Evolutionary conservation across 2,113 vertebrate genomes (phyloP).

Genomic region (Myotis lucifugus): DNA sequence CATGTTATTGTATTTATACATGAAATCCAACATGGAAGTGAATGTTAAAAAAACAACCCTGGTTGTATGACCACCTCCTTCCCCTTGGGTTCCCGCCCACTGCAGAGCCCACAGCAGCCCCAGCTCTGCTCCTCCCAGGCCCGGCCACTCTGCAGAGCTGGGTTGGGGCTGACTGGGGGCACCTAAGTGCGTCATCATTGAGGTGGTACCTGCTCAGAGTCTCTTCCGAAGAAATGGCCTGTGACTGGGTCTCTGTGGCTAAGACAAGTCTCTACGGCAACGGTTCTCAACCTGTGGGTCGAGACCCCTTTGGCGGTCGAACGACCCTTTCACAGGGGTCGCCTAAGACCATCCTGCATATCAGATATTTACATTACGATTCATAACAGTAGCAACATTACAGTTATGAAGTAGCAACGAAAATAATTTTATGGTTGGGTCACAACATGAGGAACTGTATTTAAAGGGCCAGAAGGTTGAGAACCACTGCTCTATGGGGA

Average conservation of each 20-base stretch:
- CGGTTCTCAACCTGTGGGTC: no score
- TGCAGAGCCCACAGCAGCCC: background rate
- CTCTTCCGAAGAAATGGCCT: background rate
- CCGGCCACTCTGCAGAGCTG: no score
- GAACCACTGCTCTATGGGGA: background rate
- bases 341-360: no score
- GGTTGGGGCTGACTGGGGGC: no score
- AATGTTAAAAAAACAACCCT: background rate
- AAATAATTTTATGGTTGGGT: no score
- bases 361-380: no score
- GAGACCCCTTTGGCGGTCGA: no score
- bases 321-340: no score
- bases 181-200: background rate
- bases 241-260: background rate
- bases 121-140: background rate
- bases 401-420: no score
- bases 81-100: background rate
- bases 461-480: no score
- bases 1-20: background rate
- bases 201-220: background rate
- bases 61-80: background rate
- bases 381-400: no score
- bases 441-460: no score
- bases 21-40: background rate
- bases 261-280: background rate